Evolutionary conservation across 2,113 vertebrate species (phyloP).

Genomic region (Picathartes gymnocephalus): DNA sequence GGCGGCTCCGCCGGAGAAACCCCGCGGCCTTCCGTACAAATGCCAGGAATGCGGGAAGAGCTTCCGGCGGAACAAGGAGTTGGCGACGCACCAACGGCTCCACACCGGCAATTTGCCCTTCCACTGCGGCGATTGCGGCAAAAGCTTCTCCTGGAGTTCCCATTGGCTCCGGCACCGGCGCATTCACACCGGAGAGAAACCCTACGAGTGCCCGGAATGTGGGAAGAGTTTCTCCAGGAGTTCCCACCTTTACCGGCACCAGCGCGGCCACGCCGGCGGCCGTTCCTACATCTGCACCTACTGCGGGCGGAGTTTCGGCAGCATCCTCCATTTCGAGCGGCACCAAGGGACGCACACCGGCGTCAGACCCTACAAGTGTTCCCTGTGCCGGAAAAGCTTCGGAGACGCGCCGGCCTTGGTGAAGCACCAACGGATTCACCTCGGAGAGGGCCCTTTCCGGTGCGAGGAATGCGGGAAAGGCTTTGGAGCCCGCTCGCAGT

Average conservation of each 20-base stretch:
- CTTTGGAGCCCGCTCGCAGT: background rate
- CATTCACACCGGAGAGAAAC: background rate
- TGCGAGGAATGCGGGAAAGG: background rate
- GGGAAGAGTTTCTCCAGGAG: background rate
- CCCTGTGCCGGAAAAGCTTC: background rate
- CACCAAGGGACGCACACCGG: background rate
- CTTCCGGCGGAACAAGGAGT: background rate
- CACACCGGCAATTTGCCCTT: background rate
- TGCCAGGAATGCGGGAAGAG: background rate
- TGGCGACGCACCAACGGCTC: fast-evolving
- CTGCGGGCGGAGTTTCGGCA: background rate
- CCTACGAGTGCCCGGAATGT: conserved; percentile 19
- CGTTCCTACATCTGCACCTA: background rate
- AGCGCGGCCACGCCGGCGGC: background rate
- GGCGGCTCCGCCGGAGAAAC: fast-evolving
- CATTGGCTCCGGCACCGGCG: conserved; percentile 74
- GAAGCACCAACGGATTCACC: fast-evolving
- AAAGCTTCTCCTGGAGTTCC: conserved; percentile 29
- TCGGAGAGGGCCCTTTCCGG: fast-evolving
- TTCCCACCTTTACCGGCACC: background rate
- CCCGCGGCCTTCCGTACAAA: fast-evolving
- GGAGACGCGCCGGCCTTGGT: background rate
- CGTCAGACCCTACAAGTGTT: background rate
- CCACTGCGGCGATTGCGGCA: background rate
- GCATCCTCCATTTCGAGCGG: background rate